Evolutionary conservation across 2,113 vertebrate species (phyloP), one percentile per base, ranked within the genome.

Genomic region (Labeo rohita): DNA sequence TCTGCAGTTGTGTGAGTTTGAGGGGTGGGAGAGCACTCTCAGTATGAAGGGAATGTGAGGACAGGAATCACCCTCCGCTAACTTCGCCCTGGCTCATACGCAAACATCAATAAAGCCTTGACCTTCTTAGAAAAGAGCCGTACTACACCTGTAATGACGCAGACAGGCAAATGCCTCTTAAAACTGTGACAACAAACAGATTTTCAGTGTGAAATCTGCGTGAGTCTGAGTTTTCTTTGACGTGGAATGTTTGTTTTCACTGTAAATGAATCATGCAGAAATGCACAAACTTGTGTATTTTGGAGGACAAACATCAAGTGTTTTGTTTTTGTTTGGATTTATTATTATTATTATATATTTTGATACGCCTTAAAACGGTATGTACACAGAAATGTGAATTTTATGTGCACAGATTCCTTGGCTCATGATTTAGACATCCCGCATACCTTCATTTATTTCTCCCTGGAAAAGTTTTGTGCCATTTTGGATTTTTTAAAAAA

Each of bases 31-130:
- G 34, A 78, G 16, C 9, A 59, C 52, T 78, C 8, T 9, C 7
- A 65, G 61, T 66, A 28, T 81, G 79, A 39, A 81, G 23, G 45
- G 61, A 81, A 66, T 49, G 59, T 49, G n/a, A 50, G 49, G n/a
- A 66, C 79, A 81, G 21, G 6, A 65, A 65, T 47, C 45, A 3
- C 74, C 23, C 74, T 76, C 45, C 7, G 21, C 47, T 23, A 34
- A 15, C n/a, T 61, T 43, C 76, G 43, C 16, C 18, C 15, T 78
- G 36, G 3, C 36, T 63, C 16, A 34, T 34, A 34, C 3, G 4
- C 74, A 77, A 34, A 54, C 23, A 54, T 77, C 15, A 77, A 77
- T 77, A 77, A 15, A 54, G n/a, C 73, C 39, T 75, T n/a, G 73
- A 50, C 43, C 36, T 77, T 77, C 74, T 77, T 28, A 50, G 23